Evolutionary conservation across 2,113 vertebrate species (phyloP).

Genomic region (Pseudorhombus dupliciocellatus): DNA sequence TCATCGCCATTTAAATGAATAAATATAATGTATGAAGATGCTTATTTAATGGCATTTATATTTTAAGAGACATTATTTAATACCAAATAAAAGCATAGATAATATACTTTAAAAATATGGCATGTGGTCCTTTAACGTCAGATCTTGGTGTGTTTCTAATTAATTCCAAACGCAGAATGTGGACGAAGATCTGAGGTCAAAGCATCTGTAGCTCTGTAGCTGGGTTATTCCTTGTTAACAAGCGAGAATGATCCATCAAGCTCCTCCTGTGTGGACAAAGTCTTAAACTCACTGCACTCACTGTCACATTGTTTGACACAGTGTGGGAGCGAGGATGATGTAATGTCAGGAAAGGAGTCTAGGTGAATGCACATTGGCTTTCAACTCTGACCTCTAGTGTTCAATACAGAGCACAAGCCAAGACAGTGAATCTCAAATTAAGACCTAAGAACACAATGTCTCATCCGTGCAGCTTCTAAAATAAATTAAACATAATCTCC

Average conservation of each 20-base stretch:
- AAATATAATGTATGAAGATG: slow-evolving; percentile 4
- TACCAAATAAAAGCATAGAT: no score
- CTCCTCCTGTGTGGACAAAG: not conserved
- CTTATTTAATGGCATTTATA: no score
- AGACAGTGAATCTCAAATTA: no score
- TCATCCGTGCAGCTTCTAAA: not conserved
- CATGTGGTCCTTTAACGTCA: no score
- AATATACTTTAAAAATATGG: no score
- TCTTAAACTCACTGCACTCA: not conserved
- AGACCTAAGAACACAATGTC: not conserved
- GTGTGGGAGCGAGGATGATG: not conserved
- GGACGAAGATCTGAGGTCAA: not conserved
- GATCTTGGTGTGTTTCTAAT: no score
- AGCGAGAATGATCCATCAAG: not conserved
- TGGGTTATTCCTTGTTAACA: not conserved
- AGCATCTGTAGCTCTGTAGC: not conserved
- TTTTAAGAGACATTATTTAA: no score
- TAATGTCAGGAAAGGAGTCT: not conserved
- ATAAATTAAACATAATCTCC: not conserved
- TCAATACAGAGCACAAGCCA: not conserved
- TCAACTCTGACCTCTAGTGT: not conserved
- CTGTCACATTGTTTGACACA: not conserved
- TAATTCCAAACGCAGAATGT: no score
- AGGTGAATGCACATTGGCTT: not conserved
- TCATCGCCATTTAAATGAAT: no score